Evolutionary conservation across 1,140 invertebrate species (phyloP), one percentile per base, ranked within the genome.

Genomic region (Nebria ingens): DNA sequence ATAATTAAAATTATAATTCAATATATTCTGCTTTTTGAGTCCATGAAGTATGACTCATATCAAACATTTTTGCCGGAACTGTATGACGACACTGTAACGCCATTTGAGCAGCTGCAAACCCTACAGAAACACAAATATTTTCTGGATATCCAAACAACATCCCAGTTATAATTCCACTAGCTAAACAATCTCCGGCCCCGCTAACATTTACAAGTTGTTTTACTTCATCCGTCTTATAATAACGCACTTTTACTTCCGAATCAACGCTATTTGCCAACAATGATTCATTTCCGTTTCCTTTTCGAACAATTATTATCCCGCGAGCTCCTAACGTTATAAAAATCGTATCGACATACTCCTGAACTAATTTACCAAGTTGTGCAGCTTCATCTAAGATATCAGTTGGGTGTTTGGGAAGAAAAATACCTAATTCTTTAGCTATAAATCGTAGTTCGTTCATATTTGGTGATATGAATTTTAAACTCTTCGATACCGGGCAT

Each of bases 391-490:
- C 57, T 4, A 74, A 58, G 61, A 57, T 19, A 19, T 22, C 21
- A 57, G 21, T 0, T 56, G 58, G 2, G 57, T 69, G 13, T 62
- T 2, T 57, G 56, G 29, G 59, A 0, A 19, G 12, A 21, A 12
- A 6, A 51, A 60, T 55, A 9, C 57, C 56, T 23, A 58, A 75
- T 55, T 60, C 56, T 61, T 23, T 59, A 57, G 75, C 75, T 59
- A 84, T 82, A 21, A 75, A 68, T 59, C 70, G 66, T 17, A 89
- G 68, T 74, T 91, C 88, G 34, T 75, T 73, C 11, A 88, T 59
- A 71, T 90, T 91, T 12, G 88, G 88, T 3, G 86, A 83, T 0
- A 81, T 73, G 59, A 80, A 82, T 2, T 73, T 73, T 25, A 89
- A 66, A 17, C 68, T 59, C 51, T 71, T 71, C 60, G 73, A 73